A percentile compares a stretch with the other conserved stretches of the same genome.
phyloP scores from a whole-genome alignment of 1,140 invertebrate genomes.

The Holotrichia oblita region DNA sequence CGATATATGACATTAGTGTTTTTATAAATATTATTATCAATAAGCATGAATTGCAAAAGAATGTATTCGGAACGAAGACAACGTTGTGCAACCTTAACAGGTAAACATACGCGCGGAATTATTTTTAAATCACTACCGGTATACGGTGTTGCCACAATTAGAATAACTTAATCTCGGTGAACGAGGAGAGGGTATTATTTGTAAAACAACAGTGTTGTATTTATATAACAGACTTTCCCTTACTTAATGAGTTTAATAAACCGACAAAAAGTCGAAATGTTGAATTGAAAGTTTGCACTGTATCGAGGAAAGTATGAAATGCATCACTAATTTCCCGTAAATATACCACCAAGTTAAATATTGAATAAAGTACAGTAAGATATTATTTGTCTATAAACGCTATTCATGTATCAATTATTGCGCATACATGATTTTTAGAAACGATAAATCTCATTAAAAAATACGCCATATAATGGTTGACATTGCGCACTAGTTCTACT shows the following conservation, averaged over 20 bases:
- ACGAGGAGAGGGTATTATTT: background rate
- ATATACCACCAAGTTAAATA: background rate
- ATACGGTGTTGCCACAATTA: background rate
- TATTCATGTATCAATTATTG: no score
- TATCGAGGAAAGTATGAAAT: background rate
- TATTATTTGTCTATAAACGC: no score
- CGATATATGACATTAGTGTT: background rate
- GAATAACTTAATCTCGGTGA: background rate
- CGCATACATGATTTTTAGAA: no score
- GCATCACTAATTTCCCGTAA: background rate
- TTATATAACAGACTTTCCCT: background rate
- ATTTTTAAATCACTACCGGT: background rate
- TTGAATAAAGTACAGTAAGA: no score
- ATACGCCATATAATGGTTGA: no score
- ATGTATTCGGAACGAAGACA: background rate
- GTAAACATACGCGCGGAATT: background rate
- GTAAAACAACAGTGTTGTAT: background rate
- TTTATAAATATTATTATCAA: conserved; percentile 5
- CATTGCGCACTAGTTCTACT: no score
- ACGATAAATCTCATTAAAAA: no score
- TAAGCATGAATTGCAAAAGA: conserved; percentile 23
- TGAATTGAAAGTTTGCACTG: background rate
- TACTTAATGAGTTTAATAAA: conserved; percentile 14
- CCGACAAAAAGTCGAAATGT: background rate
- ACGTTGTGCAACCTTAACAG: background rate